Evolutionary conservation across 2,113 vertebrate species (phyloP), one percentile per base, ranked within the genome.

Genomic region (Copsychus sechellarum): DNA sequence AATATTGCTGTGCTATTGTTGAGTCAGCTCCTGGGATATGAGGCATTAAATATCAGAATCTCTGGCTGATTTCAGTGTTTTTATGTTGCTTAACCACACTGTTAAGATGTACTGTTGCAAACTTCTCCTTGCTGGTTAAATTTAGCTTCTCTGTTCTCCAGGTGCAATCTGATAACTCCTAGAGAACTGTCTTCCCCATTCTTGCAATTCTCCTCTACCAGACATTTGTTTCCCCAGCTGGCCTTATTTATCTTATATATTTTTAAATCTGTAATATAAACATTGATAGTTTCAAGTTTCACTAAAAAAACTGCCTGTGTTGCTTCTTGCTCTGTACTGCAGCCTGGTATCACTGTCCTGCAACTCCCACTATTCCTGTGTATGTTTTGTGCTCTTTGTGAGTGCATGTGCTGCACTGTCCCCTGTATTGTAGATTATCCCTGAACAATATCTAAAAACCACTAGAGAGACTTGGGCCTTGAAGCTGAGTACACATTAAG

Each of bases 1-100:
- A 96, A 93, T 90, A 86, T 85, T 92, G 57, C 47, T 45, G 38
- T 93, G n/a, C 86, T 92, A 36, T 71, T 93, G 71, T 92, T 88
- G 79, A 83, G 79, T 86, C 79, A 90, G 92, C 56, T 83, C 34
- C 71, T 78, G 85, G 56, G 56, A 90, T 47, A 28, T 24, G 38
- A 94, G 48, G 43, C 3, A 0, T 94, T 83, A 86, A 83, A 83
- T 86, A 82, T 43, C 33, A 77, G 64, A 86, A 86, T 85, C 47
- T 91, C 53, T 78, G 73, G 26, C 61, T 81, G 74, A 93, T 92
- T 92, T 88, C 38, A 26, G 22, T 91, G 81, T 16, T 90, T 93
- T 86, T 90, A 48, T 53, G 51, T 90, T 91, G 87, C 54, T 79
- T 93, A 94, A 90, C 67, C 84, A 86, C 51, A 36, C 12, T 70